Percentiles rank a stretch among this genome's conserved stretches.
phyloP scores from a whole-genome alignment of 2,113 vertebrate species.

The Cromileptes altivelis region DNA sequence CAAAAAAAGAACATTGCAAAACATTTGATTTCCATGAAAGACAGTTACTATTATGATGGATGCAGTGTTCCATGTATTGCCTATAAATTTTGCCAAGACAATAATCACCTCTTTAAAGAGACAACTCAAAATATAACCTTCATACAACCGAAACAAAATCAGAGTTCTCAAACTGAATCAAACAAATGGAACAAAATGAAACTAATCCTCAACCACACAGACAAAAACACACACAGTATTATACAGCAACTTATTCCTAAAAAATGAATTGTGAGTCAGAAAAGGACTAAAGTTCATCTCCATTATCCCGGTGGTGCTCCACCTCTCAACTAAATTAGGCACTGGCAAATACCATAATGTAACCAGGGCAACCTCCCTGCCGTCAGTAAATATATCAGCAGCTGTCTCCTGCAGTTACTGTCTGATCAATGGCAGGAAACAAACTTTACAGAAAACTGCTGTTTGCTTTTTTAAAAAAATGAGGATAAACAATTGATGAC shows the following conservation, averaged over 20 bases:
- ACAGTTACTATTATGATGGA: too few relatives aligned
- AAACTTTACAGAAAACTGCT: neutral
- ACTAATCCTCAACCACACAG: neutral
- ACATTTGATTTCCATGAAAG: too few relatives aligned
- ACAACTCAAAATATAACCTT: too few relatives aligned
- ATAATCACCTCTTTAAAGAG: too few relatives aligned
- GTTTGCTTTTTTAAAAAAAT: conserved; percentile 18
- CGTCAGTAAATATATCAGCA: too few relatives aligned
- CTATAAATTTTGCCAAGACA: too few relatives aligned
- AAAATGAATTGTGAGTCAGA: neutral
- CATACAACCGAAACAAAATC: too few relatives aligned
- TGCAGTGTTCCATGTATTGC: too few relatives aligned
- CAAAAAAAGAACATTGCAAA: neutral
- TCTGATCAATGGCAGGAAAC: neutral
- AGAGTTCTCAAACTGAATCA: too few relatives aligned
- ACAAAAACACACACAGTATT: too few relatives aligned
- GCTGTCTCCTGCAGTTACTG: too few relatives aligned
- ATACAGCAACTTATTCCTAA: neutral
- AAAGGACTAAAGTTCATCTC: neutral
- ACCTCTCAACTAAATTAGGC: neutral
- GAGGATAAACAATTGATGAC: conserved; percentile 3
- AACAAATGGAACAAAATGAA: neutral
- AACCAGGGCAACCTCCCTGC: neutral
- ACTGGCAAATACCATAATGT: neutral
- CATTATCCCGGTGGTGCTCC: neutral